Evolutionary conservation across 2,113 vertebrate genomes (phyloP).

Genomic region (Prietella phreatophila): DNA sequence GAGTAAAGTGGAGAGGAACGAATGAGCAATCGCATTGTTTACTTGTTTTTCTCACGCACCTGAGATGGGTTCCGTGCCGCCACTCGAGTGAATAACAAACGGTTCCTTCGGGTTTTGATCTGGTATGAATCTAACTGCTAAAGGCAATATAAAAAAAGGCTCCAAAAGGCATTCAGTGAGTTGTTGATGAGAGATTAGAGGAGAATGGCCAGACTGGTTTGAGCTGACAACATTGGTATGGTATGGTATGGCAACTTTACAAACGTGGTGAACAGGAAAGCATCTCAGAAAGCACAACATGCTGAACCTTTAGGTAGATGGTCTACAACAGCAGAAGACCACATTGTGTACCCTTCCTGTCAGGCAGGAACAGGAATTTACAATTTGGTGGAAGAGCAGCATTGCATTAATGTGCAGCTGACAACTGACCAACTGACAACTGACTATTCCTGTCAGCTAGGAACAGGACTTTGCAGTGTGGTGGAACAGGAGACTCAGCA

Average conservation of each 20-base stretch:
- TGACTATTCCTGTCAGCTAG: no score
- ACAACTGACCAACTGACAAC: no score
- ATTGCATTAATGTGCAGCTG: no score
- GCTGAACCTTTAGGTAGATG: not conserved
- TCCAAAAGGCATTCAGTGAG: not conserved
- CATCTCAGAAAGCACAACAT: not conserved
- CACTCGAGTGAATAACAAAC: not conserved
- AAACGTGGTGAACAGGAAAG: not conserved
- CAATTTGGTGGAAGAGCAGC: no score
- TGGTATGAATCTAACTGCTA: not conserved
- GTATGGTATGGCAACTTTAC: not conserved
- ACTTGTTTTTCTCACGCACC: conserved; percentile 3
- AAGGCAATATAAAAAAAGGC: not conserved
- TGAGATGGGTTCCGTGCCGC: not conserved
- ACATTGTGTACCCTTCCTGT: not conserved
- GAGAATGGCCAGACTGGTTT: not conserved
- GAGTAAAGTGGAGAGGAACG: conserved; percentile 49
- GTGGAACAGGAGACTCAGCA: not conserved
- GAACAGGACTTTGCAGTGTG: not conserved
- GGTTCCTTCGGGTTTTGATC: not conserved
- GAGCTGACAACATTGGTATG: not conserved
- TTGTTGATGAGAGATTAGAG: not conserved
- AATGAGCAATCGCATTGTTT: conserved; percentile 26
- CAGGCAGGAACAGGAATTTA: not conserved
- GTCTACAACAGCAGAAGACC: not conserved